These are phyloP conservation scores for Nectonema munidae DNA, from an alignment of 2,888 invertebrate species.

Conservation along the genomic window DNA sequence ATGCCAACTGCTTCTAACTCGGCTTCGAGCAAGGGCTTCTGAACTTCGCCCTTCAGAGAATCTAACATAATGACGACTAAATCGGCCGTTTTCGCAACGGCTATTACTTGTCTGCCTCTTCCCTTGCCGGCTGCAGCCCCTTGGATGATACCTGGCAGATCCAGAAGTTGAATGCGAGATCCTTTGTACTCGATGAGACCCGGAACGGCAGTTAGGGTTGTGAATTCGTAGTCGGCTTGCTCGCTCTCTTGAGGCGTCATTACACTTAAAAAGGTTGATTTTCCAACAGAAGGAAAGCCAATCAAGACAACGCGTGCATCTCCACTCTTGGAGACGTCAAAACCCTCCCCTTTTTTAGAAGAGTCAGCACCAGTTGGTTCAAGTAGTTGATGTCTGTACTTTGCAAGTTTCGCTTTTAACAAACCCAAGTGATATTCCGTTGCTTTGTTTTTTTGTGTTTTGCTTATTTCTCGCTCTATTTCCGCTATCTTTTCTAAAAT, in stretches of 20 bases:
- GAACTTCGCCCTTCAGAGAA: conserved; percentile 85
- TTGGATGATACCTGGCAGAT: conserved; percentile 96
- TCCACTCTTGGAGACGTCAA: conserved; percentile 93
- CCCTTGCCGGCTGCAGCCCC: conserved; percentile 75
- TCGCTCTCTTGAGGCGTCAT: conserved; percentile 81
- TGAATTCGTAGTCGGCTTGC: conserved; percentile 88
- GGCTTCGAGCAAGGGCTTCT: conserved; percentile 48
- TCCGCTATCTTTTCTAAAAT: conserved; percentile 93
- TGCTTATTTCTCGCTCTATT: conserved; percentile 83
- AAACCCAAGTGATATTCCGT: conserved; percentile 95
- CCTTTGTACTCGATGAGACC: conserved; percentile 90
- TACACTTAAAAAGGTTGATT: conserved; percentile 76
- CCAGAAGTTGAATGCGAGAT: conserved; percentile 81
- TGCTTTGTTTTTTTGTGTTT: conserved; percentile 98
- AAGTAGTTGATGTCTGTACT: conserved; percentile 60
- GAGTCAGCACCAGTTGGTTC: conserved; percentile 37
- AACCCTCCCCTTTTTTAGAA: conserved; percentile 35
- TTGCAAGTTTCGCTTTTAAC: conserved; percentile 75
- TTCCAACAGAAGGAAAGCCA: conserved; percentile 91
- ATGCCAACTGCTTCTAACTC: conserved; percentile 94
- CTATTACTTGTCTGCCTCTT: conserved; percentile 69
- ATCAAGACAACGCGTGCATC: conserved; percentile 89
- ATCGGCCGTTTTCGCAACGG: conserved; percentile 87
- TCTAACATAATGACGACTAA: conserved; percentile 95
- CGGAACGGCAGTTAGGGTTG: conserved; percentile 88